Conservation (phyloP, 2,888 invertebrate genomes). For the Mellilla xanthometata region DNA sequence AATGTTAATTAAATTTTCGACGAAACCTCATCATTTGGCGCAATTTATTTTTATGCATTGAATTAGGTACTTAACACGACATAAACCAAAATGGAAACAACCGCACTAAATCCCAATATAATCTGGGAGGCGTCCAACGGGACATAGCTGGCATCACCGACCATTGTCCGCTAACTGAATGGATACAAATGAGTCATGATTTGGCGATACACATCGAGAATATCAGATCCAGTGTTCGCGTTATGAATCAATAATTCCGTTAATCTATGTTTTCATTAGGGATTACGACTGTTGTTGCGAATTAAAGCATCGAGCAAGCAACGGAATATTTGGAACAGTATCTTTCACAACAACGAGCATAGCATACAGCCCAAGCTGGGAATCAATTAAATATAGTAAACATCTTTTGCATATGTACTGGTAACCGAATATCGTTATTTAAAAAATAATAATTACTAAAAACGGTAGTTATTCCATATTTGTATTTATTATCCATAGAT, state of each 20-base stretch:
- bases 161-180: conserved; percentile 67
- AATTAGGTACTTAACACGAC: too few relatives aligned
- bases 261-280: conserved; percentile 54
- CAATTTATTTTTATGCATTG: too few relatives aligned
- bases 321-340: not conserved
- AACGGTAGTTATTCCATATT: too few relatives aligned
- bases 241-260: conserved; percentile 59
- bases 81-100: conserved; percentile 35
- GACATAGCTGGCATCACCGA: conserved; percentile 46
- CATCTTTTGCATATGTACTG: too few relatives aligned
- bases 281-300: conserved; percentile 37
- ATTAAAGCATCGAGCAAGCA: conserved; percentile 6
- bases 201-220: conserved; percentile 61
- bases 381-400: too few relatives aligned
- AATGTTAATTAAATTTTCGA: too few relatives aligned
- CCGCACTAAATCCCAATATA: conserved; percentile 51
- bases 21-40: not conserved
- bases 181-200: conserved; percentile 72
- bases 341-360: too few relatives aligned
- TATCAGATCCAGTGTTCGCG: conserved; percentile 56
- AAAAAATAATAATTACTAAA: too few relatives aligned
- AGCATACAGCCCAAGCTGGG: too few relatives aligned
- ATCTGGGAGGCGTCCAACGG: conserved; percentile 49
- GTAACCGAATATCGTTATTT: too few relatives aligned
- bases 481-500: too few relatives aligned